phyloP scores from a whole-genome alignment of 2,888 invertebrate genomes.

The Drosophila kambysellisi region DNA sequence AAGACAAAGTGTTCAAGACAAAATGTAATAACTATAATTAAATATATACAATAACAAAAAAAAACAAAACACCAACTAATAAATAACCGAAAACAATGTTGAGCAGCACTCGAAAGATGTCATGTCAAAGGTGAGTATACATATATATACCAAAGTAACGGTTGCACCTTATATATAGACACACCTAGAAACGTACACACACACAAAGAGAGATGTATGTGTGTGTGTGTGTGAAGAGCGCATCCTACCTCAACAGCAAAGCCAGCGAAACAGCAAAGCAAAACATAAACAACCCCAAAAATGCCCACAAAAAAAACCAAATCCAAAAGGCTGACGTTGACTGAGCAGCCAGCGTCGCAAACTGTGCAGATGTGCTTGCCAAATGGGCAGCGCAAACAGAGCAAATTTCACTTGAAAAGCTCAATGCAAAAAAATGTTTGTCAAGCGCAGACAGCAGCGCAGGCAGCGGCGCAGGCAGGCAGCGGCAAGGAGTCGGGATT shows the following conservation, averaged over 20 bases:
- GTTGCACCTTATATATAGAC: conserved; percentile 31
- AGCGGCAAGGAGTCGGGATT: conserved; percentile 44
- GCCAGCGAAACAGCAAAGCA: conserved; percentile 61
- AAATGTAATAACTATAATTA: conserved; percentile 70
- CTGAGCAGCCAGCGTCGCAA: conserved; percentile 15
- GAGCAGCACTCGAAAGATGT: conserved; percentile 43
- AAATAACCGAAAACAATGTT: conserved; percentile 22
- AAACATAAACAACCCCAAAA: conserved; percentile 78
- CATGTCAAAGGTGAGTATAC: conserved; percentile 71
- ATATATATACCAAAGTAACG: conserved; percentile 8
- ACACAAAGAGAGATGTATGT: neutral
- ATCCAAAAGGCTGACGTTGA: conserved; percentile 24
- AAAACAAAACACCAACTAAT: conserved; percentile 24
- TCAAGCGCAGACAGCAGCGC: conserved; percentile 13
- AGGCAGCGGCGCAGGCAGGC: conserved; percentile 11
- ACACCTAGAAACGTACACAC: conserved; percentile 44
- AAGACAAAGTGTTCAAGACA: conserved; percentile 78
- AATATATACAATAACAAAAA: conserved; percentile 51
- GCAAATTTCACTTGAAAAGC: conserved; percentile 63
- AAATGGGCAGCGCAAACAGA: conserved; percentile 68
- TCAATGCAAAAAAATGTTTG: conserved; percentile 73
- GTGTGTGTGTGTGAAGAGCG: conserved; percentile 11
- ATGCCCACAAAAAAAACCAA: conserved; percentile 50
- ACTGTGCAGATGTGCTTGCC: conserved; percentile 17
- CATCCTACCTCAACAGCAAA: conserved; percentile 75